A percentile compares a stretch with the other conserved stretches of the same genome.
Conservation (phyloP, 1,140 invertebrate species). For the Apocrypta bakeri region DNA sequence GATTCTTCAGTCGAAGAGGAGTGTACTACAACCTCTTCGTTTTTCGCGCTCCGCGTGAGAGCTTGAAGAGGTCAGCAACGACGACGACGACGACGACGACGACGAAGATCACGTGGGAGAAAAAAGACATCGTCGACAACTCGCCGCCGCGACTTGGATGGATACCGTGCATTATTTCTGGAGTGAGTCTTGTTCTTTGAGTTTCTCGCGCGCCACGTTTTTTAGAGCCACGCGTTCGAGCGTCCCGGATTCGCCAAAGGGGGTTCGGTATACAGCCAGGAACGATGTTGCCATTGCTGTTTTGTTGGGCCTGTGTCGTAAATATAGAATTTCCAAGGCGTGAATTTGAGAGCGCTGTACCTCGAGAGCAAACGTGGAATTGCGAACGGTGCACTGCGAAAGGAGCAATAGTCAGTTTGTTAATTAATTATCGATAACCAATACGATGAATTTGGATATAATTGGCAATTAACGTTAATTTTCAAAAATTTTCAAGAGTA, state of each 20-base stretch:
- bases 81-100: not conserved
- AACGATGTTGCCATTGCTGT: not conserved
- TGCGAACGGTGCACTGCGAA: too few species aligned
- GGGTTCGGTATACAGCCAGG: not conserved
- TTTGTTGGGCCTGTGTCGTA: not conserved
- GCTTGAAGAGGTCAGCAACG: not conserved
- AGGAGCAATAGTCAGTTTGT: too few species aligned
- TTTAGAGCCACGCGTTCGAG: conserved; percentile 1
- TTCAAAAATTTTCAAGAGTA: too few species aligned
- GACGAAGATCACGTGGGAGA: conserved; percentile 38
- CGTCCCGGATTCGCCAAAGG: not conserved
- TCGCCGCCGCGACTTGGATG: conserved; percentile 68
- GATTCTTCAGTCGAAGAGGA: not conserved
- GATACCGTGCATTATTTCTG: conserved; percentile 75
- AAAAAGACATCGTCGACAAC: conserved; percentile 48
- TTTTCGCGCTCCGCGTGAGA: not conserved
- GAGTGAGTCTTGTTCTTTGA: conserved; percentile 66
- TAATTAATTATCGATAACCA: too few species aligned
- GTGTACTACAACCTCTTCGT: not conserved
- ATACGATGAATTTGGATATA: too few species aligned
- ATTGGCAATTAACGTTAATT: too few species aligned
- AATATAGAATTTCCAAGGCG: not conserved
- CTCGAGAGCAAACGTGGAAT: not conserved
- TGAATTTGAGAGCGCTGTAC: not conserved
- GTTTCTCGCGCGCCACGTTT: not conserved